These are phyloP conservation scores for Meloe dianella DNA, from an alignment of 2,888 invertebrate species.

Conservation along the genomic window DNA sequence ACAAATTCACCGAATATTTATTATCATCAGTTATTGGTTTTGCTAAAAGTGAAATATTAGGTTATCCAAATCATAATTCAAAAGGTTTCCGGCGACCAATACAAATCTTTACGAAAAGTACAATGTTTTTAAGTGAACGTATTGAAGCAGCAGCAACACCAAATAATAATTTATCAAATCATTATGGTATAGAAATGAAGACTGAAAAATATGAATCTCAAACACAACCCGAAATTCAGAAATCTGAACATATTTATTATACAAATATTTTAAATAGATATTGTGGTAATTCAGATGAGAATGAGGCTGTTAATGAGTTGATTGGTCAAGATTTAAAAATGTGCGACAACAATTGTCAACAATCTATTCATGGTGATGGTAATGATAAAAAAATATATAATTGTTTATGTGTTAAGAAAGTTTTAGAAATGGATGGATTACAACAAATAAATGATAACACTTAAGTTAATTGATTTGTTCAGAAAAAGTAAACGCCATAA, in stretches of 20 bases:
- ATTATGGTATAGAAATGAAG: slow-evolving; percentile 34
- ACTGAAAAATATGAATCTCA: slow-evolving; percentile 47
- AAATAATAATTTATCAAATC: slow-evolving; percentile 36
- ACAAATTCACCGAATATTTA: slow-evolving; percentile 91
- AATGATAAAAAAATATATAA: slow-evolving; percentile 11
- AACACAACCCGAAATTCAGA: slow-evolving; percentile 30
- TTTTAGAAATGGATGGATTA: slow-evolving; percentile 15
- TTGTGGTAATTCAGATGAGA: slow-evolving; percentile 43
- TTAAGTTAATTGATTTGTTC: slow-evolving; percentile 18
- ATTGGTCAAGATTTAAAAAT: slow-evolving; percentile 36
- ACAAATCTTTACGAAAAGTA: slow-evolving; percentile 62
- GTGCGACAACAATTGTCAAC: background rate
- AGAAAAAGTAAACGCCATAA: background rate
- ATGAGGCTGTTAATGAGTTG: slow-evolving; percentile 37
- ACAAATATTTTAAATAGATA: slow-evolving; percentile 45
- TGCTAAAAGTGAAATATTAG: slow-evolving; percentile 85
- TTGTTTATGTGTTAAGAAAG: slow-evolving; percentile 28
- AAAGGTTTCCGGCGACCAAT: slow-evolving; percentile 90
- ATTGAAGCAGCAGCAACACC: slow-evolving; percentile 52
- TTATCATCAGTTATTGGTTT: slow-evolving; percentile 91
- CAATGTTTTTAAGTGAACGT: slow-evolving; percentile 59
- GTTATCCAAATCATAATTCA: slow-evolving; percentile 76
- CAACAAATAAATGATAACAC: slow-evolving; percentile 24
- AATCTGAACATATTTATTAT: slow-evolving; percentile 45
- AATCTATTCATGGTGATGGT: background rate